These are phyloP conservation scores for Choloepus didactylus DNA, from an alignment of 2,797 vertebrate genomes.

Conservation along the genomic window DNA sequence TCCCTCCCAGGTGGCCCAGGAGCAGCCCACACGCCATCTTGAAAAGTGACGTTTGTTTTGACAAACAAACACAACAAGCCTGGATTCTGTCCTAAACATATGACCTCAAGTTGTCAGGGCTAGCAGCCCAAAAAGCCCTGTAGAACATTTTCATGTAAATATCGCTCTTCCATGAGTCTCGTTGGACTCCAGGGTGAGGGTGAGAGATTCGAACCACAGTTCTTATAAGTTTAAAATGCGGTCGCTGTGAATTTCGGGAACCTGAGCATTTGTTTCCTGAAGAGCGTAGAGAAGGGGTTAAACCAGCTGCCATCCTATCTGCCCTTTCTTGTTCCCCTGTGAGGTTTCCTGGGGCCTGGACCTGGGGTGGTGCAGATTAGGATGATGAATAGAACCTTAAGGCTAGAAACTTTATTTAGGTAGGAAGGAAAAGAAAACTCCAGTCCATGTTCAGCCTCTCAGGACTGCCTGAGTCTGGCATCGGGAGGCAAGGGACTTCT, in stretches of 20 bases:
- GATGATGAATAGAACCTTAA: not conserved
- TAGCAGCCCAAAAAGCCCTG: not conserved
- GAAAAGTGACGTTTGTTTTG: conserved; percentile 45
- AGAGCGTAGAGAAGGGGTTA: not conserved
- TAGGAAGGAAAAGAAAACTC: not conserved
- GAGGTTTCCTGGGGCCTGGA: not conserved
- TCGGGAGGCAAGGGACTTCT: not conserved
- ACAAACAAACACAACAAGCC: conserved; percentile 9
- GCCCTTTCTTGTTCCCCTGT: not conserved
- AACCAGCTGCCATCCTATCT: too few species aligned
- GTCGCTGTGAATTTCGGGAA: not conserved
- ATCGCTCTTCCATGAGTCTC: not conserved
- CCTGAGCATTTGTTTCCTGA: not conserved
- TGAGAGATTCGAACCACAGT: not conserved
- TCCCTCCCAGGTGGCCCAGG: not conserved
- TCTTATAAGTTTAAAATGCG: not conserved
- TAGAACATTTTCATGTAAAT: not conserved
- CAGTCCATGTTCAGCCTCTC: not conserved
- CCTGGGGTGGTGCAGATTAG: not conserved
- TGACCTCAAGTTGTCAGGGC: not conserved
- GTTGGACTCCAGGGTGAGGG: not conserved
- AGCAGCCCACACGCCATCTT: not conserved
- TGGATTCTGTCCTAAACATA: not conserved
- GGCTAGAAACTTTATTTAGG: not conserved
- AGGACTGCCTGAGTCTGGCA: not conserved